Percentiles rank a stretch among this genome's conserved stretches.
Evolutionary conservation across 2,113 vertebrate species (phyloP).

Genomic region (Chitala chitala): DNA sequence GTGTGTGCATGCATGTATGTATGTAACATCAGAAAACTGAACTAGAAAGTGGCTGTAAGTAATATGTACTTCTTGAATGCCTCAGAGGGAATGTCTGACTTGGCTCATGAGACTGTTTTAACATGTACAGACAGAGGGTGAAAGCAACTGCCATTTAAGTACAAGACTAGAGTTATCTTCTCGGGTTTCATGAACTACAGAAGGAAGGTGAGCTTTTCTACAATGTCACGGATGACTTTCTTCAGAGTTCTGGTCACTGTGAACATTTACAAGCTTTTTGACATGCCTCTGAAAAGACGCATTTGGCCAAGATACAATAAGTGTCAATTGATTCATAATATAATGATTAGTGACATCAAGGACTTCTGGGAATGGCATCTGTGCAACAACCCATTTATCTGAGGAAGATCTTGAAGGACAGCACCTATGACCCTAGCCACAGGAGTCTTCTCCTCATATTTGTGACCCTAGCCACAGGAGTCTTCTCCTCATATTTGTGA

Average conservation of each 20-base stretch:
- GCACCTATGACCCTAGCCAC: too few relatives aligned
- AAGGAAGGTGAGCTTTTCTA: not conserved
- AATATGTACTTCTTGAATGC: conserved; percentile 41
- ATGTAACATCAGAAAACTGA: conserved; percentile 17
- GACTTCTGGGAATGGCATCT: not conserved
- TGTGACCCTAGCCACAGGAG: too few relatives aligned
- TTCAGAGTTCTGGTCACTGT: too few relatives aligned
- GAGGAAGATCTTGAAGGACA: not conserved
- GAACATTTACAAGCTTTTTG: not conserved
- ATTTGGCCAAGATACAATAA: too few relatives aligned
- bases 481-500: too few relatives aligned
- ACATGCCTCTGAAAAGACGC: not conserved
- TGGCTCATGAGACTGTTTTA: conserved; percentile 39
- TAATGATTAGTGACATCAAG: not conserved
- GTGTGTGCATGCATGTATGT: not conserved
- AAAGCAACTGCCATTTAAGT: conserved; percentile 27
- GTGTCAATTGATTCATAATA: too few relatives aligned
- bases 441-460: too few relatives aligned
- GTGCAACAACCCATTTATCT: too few relatives aligned
- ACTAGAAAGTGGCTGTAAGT: conserved; percentile 25
- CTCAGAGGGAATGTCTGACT: conserved; percentile 38
- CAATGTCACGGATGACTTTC: not conserved
- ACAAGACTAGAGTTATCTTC: conserved; percentile 38
- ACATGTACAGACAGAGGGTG: conserved; percentile 12
- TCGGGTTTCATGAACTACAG: conserved; percentile 49